These are phyloP conservation scores for Tipula unca DNA, from an alignment of 2,888 invertebrate genomes.

Conservation along the genomic window DNA sequence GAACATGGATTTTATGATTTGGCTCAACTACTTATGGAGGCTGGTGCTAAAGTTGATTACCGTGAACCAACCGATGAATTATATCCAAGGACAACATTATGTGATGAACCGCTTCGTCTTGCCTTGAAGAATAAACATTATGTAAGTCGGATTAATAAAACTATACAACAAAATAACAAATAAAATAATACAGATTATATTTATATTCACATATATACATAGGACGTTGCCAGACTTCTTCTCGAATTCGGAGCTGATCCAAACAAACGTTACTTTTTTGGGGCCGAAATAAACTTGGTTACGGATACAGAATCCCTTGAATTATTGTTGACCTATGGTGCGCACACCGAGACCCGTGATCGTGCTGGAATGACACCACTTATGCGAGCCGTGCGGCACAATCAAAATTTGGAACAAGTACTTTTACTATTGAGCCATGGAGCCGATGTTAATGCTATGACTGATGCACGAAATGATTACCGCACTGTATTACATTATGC, in stretches of 20 bases:
- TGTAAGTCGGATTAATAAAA: conserved; percentile 34
- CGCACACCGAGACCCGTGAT: conserved; percentile 79
- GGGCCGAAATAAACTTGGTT: conserved; percentile 81
- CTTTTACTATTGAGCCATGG: conserved; percentile 68
- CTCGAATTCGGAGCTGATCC: conserved; percentile 81
- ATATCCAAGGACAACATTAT: conserved; percentile 62
- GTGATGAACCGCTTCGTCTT: conserved; percentile 81
- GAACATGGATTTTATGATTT: conserved; percentile 70
- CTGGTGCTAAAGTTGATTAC: conserved; percentile 74
- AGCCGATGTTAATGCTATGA: conserved; percentile 78
- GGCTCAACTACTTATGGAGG: conserved; percentile 61
- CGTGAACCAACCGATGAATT: conserved; percentile 61
- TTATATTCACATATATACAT: conserved; percentile 17
- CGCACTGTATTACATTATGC: conserved; percentile 85
- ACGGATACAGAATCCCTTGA: conserved; percentile 75
- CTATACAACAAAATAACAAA: not conserved
- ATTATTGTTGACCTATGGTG: conserved; percentile 74
- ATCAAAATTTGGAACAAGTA: conserved; percentile 67
- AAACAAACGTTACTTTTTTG: conserved; percentile 86
- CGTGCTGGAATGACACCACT: conserved; percentile 80
- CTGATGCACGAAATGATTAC: conserved; percentile 78
- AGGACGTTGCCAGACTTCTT: conserved; percentile 59
- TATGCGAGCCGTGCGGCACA: conserved; percentile 80
- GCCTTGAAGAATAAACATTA: conserved; percentile 82
- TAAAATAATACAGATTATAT: not conserved